A percentile compares a stretch with the other conserved stretches of the same genome.
These are phyloP conservation scores for Diplazon laetatorius DNA, from an alignment of 2,888 invertebrate genomes.

Conservation along the genomic window DNA sequence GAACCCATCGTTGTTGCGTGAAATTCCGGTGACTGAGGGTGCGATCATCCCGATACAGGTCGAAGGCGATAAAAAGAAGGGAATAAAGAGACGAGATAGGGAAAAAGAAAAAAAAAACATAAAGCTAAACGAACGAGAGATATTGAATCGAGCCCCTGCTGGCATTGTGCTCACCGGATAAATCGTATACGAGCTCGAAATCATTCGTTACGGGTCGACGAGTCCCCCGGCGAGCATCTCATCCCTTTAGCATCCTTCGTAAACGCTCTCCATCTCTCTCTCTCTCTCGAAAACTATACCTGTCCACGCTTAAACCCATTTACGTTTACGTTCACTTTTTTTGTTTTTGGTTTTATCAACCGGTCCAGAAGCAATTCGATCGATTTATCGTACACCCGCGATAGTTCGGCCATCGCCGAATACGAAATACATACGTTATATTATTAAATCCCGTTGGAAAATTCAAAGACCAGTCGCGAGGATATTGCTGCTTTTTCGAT, in stretches of 20 bases:
- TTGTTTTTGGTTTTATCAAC: slow-evolving; percentile 23
- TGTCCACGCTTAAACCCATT: background rate
- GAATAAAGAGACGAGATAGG: slow-evolving; percentile 26
- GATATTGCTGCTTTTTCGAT: background rate
- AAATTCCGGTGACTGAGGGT: slow-evolving; percentile 29
- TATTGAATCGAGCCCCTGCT: slow-evolving; percentile 44
- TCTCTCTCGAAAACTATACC: slow-evolving; percentile 1
- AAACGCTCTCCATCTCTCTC: too few species aligned
- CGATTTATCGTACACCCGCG: slow-evolving; percentile 6
- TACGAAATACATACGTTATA: background rate
- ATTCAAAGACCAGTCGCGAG: background rate
- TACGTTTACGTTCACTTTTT: slow-evolving; percentile 8
- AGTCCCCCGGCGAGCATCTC: slow-evolving; percentile 35
- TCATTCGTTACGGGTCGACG: slow-evolving; percentile 63
- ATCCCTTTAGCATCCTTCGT: background rate
- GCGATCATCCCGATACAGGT: slow-evolving; percentile 42
- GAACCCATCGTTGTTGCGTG: slow-evolving; percentile 42
- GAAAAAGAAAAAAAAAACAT: slow-evolving; percentile 26
- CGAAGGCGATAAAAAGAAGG: slow-evolving; percentile 48
- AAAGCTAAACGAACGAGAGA: slow-evolving; percentile 30
- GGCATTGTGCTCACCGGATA: slow-evolving; percentile 61
- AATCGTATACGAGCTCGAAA: slow-evolving; percentile 53
- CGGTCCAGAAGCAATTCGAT: slow-evolving; percentile 20
- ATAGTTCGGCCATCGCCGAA: too few species aligned
- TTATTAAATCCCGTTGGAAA: background rate